Evolutionary conservation across 2,888 invertebrate genomes (phyloP).

Genomic region (Drosophila nr. perissopoda): DNA sequence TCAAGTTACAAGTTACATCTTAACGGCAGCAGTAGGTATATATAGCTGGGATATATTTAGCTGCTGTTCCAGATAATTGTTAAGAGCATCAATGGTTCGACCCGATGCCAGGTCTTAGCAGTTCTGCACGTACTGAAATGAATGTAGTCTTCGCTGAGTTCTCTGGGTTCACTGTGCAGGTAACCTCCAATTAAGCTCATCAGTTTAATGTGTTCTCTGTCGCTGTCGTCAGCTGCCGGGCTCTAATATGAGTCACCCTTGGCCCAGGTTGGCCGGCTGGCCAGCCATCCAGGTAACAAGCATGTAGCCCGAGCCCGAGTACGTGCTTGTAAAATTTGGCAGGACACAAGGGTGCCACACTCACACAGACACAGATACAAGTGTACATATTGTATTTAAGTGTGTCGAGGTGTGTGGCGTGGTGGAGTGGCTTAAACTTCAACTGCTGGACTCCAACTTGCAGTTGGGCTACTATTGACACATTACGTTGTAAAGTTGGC

Average conservation of each 20-base stretch:
- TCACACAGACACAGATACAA: neutral
- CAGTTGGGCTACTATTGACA: slow-evolving; percentile 67
- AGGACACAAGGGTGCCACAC: slow-evolving; percentile 14
- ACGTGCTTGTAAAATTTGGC: slow-evolving; percentile 66
- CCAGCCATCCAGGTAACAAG: slow-evolving; percentile 58
- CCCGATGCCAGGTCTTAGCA: neutral
- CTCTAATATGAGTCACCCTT: slow-evolving; percentile 75
- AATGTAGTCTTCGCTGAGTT: slow-evolving; percentile 31
- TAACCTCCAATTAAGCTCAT: slow-evolving; percentile 80
- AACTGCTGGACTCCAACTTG: slow-evolving; percentile 45
- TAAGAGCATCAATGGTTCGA: slow-evolving; percentile 9
- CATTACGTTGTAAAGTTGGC: slow-evolving; percentile 74
- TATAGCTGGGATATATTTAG: neutral
- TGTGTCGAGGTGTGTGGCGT: slow-evolving; percentile 8
- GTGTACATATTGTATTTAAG: neutral
- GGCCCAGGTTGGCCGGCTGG: slow-evolving; percentile 34
- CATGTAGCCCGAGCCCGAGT: slow-evolving; percentile 64
- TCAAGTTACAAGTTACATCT: neutral
- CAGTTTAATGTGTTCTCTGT: slow-evolving; percentile 77
- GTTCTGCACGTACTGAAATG: slow-evolving; percentile 52
- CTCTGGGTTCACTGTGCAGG: slow-evolving; percentile 52
- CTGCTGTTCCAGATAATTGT: neutral
- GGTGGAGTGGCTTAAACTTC: slow-evolving; percentile 69
- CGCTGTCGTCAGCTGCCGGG: slow-evolving; percentile 44
- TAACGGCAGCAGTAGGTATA: neutral